Evolutionary conservation across 2,797 vertebrate genomes (phyloP), one percentile per base, ranked within the genome.

Genomic region (Lagodon rhomboides): DNA sequence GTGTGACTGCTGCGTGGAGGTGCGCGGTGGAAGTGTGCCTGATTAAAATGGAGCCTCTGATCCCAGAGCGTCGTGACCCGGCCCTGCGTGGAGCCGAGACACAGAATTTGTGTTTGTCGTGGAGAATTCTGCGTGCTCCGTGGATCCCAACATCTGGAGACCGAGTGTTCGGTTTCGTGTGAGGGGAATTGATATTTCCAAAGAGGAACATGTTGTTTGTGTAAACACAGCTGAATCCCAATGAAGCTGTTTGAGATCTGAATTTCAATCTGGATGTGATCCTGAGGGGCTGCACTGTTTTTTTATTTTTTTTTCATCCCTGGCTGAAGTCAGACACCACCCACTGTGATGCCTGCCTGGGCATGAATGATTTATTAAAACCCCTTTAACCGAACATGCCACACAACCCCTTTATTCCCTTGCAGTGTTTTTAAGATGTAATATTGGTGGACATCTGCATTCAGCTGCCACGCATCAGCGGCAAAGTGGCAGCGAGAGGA

Each of bases 331-430:
- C 55, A 72, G 80, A 67, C 82, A 79, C 80, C 87, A 85, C 85
- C 85, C 67, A 44, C 75, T 68, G 80, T 65, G 82, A 77, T 75
- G 83, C 60, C 73, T n/a, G 72, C 75, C 44, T 20, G 17, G 20
- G 5, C 15, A 84, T 93, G 46, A 92, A 92, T 92, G 54, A 93
- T 91, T 93, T 34, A 90, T 60, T 30, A 11, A 22, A 64, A 8
- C 20, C 22, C 1, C 69, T 82, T 61, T 25, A 53, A 73, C 41
- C 64, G 58, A 54, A 34, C 38, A 72, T 56, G 20, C 61, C 67
- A 55, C 74, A 11, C 47, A 41, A 3, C 18, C 61, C 43, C 11
- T 20, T 70, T 16, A 15, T 61, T 53, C 25, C 61, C 6, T 53
- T 54, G 50, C 25, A 22, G 9, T 22, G 38, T 60, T 75, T 75